These are phyloP conservation scores for Yasuhikotakia modesta DNA, from an alignment of 2,797 vertebrate species.

Conservation along the genomic window DNA sequence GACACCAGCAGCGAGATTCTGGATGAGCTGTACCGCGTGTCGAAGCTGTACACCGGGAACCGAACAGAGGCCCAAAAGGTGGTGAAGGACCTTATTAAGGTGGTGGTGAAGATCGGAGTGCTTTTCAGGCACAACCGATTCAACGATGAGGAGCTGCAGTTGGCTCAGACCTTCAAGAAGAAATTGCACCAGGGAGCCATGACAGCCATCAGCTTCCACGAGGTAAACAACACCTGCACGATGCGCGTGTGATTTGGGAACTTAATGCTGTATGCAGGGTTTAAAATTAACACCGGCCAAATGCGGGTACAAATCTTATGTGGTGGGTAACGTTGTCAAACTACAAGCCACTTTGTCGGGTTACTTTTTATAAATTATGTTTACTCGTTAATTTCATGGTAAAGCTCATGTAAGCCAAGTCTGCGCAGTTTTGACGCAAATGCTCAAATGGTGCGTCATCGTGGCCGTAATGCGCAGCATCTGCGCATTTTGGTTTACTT, in stretches of 20 bases:
- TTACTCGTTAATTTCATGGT: no score
- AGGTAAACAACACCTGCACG: conserved; percentile 67
- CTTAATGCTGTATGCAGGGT: no score
- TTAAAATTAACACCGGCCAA: no score
- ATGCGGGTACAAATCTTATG: no score
- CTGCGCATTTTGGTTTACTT: no score
- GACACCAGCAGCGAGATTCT: conserved; percentile 89
- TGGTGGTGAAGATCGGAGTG: conserved; percentile 87
- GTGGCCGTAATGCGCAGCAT: no score
- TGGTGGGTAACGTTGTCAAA: no score
- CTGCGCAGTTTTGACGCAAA: no score
- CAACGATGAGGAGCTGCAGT: conserved; percentile 74
- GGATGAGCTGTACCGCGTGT: conserved; percentile 90
- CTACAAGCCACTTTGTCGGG: no score
- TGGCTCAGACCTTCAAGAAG: conserved; percentile 84
- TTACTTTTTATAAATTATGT: no score
- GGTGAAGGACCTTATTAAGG: conserved; percentile 89
- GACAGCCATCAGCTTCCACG: conserved; percentile 89
- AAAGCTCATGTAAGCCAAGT: no score
- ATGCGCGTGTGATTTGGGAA: neutral
- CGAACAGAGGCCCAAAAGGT: conserved; percentile 84
- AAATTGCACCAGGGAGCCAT: conserved; percentile 86
- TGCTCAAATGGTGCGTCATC: no score
- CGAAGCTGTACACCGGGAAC: conserved; percentile 82
- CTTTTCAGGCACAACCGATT: conserved; percentile 86